Base-by-base conservation (phyloP, 2,797 vertebrate genomes). In the Hemibagrus guttatus region DNA sequence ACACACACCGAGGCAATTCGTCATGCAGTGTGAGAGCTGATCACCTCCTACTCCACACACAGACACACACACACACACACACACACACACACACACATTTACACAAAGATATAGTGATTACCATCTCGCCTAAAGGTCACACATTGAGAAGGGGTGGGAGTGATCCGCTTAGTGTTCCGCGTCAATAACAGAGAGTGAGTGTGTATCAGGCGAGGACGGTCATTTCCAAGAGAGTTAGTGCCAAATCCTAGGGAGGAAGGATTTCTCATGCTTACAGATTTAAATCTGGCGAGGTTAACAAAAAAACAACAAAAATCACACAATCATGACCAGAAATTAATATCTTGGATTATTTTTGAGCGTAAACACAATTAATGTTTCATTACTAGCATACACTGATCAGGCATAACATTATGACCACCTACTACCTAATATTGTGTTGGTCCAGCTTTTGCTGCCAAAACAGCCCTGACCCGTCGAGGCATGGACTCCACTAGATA, bases 161-260 rank as follows among this genome's bases (percentile, higher is more conserved):
- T 72, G 84, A 85, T 86, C 63, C 69, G 83, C 81, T 86, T 81
- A 86, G 78, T 39, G 80, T 84, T 83, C 79, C 54, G 16, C 28
- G 3, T 69, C 71, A 59, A 54, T 87, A 84, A 84, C 14, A 86
- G 64, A 7, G 6, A 54, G 85, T 64, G 84, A 71, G 66, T 39
- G 72, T 17, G 71, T 87, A 88, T 87, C 6, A 85, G 87, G 76
- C 81, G 21, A 76, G 59, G 91, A 89, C 83, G 86, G 85, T 91
- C 92, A 90, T 93, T 93, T 93, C 93, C 90, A 88, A 90, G 91
- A 91, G 16, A 19, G 31, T 39, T 58, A 39, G 39, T 9, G 12
- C 49, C 21, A 54, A 14, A 71, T 35, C n/a, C 2, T 14, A 31
- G 31, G 21, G 26, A 52, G 31, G 31, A 66, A 64, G 28, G 13